phyloP scores from a whole-genome alignment of 2,797 vertebrate genomes.

The Coregonus suidteri region DNA sequence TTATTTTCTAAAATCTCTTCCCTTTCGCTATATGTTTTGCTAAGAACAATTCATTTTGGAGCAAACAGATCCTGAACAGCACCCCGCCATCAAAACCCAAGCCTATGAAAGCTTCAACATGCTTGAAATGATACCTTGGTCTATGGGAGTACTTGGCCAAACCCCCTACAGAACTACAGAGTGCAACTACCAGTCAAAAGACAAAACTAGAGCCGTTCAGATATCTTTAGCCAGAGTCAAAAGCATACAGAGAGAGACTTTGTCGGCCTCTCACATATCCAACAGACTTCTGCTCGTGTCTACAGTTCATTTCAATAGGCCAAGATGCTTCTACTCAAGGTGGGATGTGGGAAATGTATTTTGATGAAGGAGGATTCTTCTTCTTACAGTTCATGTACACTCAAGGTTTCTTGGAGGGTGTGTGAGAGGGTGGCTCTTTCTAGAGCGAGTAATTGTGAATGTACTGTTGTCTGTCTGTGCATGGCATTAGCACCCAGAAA shows the following conservation, averaged over 20 bases:
- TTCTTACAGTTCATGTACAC: background rate
- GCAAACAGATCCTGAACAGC: constrained; percentile 2
- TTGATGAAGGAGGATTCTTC: background rate
- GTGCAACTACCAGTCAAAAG: background rate
- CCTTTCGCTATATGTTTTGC: constrained; percentile 42
- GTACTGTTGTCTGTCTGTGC: constrained; percentile 62
- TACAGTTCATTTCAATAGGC: constrained; percentile 32
- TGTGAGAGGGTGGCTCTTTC: constrained; percentile 33
- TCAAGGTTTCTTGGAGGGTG: constrained; percentile 26
- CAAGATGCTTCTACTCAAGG: constrained; percentile 35
- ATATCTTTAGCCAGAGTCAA: constrained; percentile 36
- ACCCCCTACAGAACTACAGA: background rate
- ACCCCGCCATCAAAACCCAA: background rate
- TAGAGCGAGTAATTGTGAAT: constrained; percentile 66
- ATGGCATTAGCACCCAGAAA: constrained; percentile 32
- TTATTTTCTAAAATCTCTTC: constrained; percentile 49
- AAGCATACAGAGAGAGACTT: constrained; percentile 24
- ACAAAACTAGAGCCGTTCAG: constrained; percentile 45
- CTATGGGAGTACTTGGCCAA: background rate
- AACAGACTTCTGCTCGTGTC: constrained; percentile 48
- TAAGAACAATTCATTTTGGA: constrained; percentile 26
- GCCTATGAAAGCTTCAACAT: background rate
- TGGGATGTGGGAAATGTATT: constrained; percentile 16
- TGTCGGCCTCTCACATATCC: constrained; percentile 55
- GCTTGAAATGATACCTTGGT: background rate